Conservation (phyloP, 1,140 invertebrate species). For the Muscidifurax raptorellus region DNA sequence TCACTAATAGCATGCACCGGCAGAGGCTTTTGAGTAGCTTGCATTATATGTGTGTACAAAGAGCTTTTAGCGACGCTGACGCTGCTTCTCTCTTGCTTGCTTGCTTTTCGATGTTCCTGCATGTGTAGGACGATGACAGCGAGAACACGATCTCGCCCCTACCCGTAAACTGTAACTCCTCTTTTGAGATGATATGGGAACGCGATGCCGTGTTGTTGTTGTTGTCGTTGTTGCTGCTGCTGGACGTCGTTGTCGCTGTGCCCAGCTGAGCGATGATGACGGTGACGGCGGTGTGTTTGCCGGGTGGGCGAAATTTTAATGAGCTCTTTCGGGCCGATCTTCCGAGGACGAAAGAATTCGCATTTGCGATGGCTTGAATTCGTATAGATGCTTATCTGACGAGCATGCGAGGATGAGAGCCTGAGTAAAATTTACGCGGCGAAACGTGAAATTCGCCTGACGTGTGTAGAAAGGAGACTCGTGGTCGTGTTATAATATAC, state of each 20-base stretch:
- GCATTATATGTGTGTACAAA: constrained; percentile 50
- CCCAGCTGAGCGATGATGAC: too few species aligned
- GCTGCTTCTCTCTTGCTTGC: constrained; percentile 9
- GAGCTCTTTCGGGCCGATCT: too few species aligned
- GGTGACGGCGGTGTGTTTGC: too few species aligned
- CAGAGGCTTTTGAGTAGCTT: constrained; percentile 46
- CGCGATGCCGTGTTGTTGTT: too few species aligned
- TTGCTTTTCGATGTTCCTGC: constrained; percentile 32
- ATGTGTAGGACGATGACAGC: too few species aligned
- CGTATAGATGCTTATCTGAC: background rate
- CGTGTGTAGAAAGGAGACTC: background rate
- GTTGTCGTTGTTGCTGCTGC: too few species aligned
- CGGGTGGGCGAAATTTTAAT: too few species aligned
- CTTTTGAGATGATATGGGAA: too few species aligned
- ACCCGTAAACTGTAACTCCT: too few species aligned
- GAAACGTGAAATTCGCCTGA: background rate
- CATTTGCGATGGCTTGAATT: background rate
- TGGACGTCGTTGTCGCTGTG: too few species aligned
- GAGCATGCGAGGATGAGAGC: background rate
- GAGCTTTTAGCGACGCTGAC: constrained; percentile 35
- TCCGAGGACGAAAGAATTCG: too few species aligned
- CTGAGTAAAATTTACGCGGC: background rate
- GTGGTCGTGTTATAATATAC: background rate
- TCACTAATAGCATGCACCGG: constrained; percentile 74
- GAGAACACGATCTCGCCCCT: too few species aligned